Evolutionary conservation across 1,140 invertebrate species (phyloP).

Genomic region (Metopolophium dirhodum): DNA sequence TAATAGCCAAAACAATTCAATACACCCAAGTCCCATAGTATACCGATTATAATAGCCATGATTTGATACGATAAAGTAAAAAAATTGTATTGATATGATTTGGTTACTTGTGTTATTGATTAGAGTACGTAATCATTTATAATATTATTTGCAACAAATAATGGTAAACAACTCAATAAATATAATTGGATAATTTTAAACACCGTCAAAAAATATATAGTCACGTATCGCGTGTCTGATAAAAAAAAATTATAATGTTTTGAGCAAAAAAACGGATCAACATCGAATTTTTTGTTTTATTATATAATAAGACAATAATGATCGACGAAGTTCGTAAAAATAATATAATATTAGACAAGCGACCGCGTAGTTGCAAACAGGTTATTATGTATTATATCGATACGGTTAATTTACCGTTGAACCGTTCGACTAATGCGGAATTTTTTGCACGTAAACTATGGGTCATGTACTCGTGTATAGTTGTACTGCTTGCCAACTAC

Average conservation of each 20-base stretch:
- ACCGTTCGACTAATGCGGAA: conserved; percentile 57
- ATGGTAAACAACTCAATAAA: neutral
- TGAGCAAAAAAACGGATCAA: neutral
- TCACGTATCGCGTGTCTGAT: neutral
- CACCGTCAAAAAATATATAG: neutral
- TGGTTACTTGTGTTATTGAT: neutral
- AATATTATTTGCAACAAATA: neutral
- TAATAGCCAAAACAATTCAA: neutral
- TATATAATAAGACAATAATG: neutral
- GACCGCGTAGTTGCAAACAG: neutral
- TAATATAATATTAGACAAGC: neutral
- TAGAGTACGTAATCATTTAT: neutral
- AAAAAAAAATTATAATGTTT: neutral
- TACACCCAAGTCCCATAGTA: neutral
- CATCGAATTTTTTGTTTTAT: neutral
- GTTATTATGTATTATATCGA: neutral
- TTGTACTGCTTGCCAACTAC: conserved; percentile 60
- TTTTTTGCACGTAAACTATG: conserved; percentile 61
- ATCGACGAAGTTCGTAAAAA: neutral
- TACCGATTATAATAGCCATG: neutral
- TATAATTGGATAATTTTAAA: neutral
- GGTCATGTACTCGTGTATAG: conserved; percentile 59
- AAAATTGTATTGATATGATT: neutral
- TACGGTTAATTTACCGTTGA: conserved; percentile 36
- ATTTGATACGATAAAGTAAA: neutral